These are phyloP conservation scores for Eciton burchellii DNA, from an alignment of 1,140 invertebrate species.

Conservation along the genomic window DNA sequence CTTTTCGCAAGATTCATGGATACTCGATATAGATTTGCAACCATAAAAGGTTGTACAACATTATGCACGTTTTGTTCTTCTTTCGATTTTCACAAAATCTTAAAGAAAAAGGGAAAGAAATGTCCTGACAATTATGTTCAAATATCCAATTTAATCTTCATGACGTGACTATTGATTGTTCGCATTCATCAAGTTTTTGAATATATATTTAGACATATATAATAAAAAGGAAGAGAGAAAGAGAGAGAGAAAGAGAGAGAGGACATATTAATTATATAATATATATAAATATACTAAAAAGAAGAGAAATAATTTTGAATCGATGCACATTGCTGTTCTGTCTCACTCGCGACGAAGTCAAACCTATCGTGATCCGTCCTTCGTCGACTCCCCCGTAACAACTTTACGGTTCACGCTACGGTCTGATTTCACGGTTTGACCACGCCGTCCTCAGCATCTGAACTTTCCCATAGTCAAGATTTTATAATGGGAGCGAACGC, in stretches of 20 bases:
- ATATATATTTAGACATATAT: neutral
- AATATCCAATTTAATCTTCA: neutral
- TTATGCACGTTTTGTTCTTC: neutral
- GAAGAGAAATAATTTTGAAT: too few relatives aligned
- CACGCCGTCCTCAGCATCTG: constrained; percentile 60
- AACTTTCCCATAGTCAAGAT: constrained; percentile 76
- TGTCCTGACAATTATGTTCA: neutral
- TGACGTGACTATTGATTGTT: too few relatives aligned
- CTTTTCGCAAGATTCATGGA: constrained; percentile 27
- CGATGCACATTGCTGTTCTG: neutral
- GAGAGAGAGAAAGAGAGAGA: too few relatives aligned
- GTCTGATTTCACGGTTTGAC: constrained; percentile 64
- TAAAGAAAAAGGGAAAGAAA: neutral
- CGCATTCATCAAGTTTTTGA: neutral
- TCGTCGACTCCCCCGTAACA: constrained; percentile 3
- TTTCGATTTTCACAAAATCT: neutral
- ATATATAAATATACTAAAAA: too few relatives aligned
- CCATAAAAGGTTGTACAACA: neutral
- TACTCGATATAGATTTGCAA: constrained; percentile 8
- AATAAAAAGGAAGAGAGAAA: too few relatives aligned
- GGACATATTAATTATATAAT: too few relatives aligned
- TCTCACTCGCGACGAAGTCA: neutral
- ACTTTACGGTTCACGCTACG: constrained; percentile 40
- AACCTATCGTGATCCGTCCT: constrained; percentile 15
- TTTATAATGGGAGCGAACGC: constrained; percentile 74